Percentiles rank a stretch among this genome's conserved stretches.
These are phyloP conservation scores for Leptonema lineaticorne DNA, from an alignment of 1,140 invertebrate genomes.

Conservation along the genomic window DNA sequence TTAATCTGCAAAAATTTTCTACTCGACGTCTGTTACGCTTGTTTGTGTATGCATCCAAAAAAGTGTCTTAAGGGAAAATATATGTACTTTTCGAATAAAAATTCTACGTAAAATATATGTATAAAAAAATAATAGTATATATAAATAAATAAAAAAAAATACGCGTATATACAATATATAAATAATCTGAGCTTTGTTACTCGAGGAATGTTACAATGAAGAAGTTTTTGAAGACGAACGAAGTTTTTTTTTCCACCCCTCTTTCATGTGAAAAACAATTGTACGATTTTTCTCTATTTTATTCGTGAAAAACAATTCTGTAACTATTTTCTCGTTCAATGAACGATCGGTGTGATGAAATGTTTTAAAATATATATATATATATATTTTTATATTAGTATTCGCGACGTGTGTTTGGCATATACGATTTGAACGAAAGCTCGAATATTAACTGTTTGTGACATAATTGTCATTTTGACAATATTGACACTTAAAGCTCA, in stretches of 20 bases:
- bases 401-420: too few relatives aligned
- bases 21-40: conserved; percentile 5
- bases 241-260: too few relatives aligned
- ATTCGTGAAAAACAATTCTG: neutral
- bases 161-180: too few relatives aligned
- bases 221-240: neutral
- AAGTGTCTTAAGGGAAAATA: neutral
- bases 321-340: neutral
- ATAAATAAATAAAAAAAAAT: neutral
- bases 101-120: too few relatives aligned
- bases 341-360: too few relatives aligned
- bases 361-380: neutral
- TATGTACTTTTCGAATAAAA: too few relatives aligned
- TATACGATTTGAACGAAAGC: neutral
- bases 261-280: neutral
- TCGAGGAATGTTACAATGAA: neutral
- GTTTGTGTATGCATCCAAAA: conserved; percentile 10
- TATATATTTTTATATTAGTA: neutral
- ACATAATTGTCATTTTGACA: conserved; percentile 4
- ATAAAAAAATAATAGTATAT: neutral
- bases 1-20: conserved; percentile 13
- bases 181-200: neutral
- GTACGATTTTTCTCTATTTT: too few relatives aligned
- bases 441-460: neutral
- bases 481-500: neutral